Base-by-base conservation (phyloP, 2,113 vertebrate genomes). In the Dicentrarchus labrax region DNA sequence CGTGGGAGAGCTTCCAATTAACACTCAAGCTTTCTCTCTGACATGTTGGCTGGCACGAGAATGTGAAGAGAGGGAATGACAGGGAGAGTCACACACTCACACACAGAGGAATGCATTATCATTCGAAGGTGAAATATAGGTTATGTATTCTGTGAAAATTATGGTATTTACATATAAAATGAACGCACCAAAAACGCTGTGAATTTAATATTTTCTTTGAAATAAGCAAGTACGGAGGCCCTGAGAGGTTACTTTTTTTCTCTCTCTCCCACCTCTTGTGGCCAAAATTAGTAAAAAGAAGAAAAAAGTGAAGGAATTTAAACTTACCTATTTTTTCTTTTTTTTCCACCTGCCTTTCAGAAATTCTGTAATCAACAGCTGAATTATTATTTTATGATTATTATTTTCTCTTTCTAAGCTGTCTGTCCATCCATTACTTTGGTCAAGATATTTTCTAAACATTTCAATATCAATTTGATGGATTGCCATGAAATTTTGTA, bases 1-100 rank as follows among this genome's bases (percentile, higher is more conserved):
- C 78, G 10, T 61, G 84, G 89, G 91, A 89, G 78, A 22, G 73
- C 79, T 80, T 83, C 89, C 90, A 94, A 93, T 93, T 92, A 93
- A 89, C 92, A 92, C 90, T 88, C 70, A 5, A 80, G 90, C 84
- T 83, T 60, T 88, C 82, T 85, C 76, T 43, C 71, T 78, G 71
- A 88, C 62, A 54, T 84, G 85, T 78, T n/a, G 17, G 75, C 79
- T 76, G 72, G 65, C 74, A 85, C 6, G 16, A 82, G 70, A 83
- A 76, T 85, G 84, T 78, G 79, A 62, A 69, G 50, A 13, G 50
- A 83, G 39, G 38, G 72, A 76, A 66, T 64, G 8, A 75, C 30
- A 56, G 72, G 17, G 68, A 3, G 36, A 30, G 30, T 30, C n/a
- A 41, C 73, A 53, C 36, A 30, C 87, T 61, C 36, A 61, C 47